Conservation (phyloP, 2,113 vertebrate species). For the Bostrychus sinensis region DNA sequence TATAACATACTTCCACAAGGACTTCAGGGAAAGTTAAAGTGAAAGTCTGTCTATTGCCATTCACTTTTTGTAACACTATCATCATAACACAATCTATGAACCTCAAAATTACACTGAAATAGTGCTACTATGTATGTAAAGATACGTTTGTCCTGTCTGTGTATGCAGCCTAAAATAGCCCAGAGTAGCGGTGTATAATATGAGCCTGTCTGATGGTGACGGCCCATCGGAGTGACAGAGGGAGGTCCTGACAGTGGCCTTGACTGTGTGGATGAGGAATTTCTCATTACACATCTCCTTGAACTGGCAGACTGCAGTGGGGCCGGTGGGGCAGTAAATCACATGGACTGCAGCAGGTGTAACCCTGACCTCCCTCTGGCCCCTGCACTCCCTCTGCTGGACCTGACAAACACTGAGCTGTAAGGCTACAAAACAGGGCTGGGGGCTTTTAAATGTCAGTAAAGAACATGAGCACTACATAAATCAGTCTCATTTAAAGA, state of each 20-base stretch:
- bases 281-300: slow-evolving; percentile 87
- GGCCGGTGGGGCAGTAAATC: slow-evolving; percentile 80
- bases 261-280: slow-evolving; percentile 81
- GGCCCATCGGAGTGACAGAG: slow-evolving; percentile 63
- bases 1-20: too few relatives aligned
- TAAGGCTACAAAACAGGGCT: slow-evolving; percentile 1
- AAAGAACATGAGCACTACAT: background rate
- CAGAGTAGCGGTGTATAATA: background rate
- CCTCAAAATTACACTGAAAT: too few relatives aligned
- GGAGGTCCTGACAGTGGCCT: slow-evolving; percentile 68
- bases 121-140: too few relatives aligned
- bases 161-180: too few relatives aligned
- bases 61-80: too few relatives aligned
- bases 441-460: background rate
- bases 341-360: slow-evolving; percentile 79
- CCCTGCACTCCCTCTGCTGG: slow-evolving; percentile 23
- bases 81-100: too few relatives aligned
- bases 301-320: slow-evolving; percentile 75
- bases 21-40: too few relatives aligned
- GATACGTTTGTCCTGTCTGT: too few relatives aligned
- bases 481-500: background rate
- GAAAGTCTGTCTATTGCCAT: too few relatives aligned
- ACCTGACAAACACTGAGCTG: slow-evolving; percentile 14
- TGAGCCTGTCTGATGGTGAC: slow-evolving; percentile 32
- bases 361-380: slow-evolving; percentile 72